phyloP scores from a whole-genome alignment of 2,113 vertebrate species.

The Vicugna pacos region DNA sequence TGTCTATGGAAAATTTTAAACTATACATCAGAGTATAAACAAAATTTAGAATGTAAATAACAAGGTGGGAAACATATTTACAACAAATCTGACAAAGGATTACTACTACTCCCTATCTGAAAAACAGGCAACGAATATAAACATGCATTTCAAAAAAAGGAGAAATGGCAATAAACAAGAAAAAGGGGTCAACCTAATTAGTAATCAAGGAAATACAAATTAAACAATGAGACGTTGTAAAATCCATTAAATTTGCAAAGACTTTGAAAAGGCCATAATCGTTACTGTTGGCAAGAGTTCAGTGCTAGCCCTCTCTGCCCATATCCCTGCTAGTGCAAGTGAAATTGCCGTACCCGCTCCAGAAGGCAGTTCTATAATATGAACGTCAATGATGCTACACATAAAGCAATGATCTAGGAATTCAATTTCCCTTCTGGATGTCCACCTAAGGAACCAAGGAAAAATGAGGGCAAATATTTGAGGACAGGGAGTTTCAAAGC shows the following conservation, averaged over 20 bases:
- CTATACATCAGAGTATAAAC: constrained; percentile 26
- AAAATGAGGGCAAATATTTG: neutral
- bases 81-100: constrained; percentile 22
- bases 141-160: neutral
- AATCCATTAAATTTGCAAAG: constrained; percentile 10
- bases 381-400: neutral
- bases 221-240: constrained; percentile 33
- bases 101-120: neutral
- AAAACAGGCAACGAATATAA: constrained; percentile 23
- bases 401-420: neutral
- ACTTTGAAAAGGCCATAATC: constrained; percentile 19
- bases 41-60: constrained; percentile 52
- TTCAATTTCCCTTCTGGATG: neutral
- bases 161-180: constrained; percentile 2
- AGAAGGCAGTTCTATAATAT: neutral
- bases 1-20: constrained; percentile 35
- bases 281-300: neutral
- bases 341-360: neutral
- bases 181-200: constrained; percentile 33
- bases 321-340: neutral
- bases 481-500: neutral
- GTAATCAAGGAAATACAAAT: neutral
- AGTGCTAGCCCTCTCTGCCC: neutral
- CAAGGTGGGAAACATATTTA: neutral
- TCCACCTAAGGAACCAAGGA: neutral